A percentile compares a stretch with the other conserved stretches of the same genome.
Evolutionary conservation across 30 jellyfish, hydroid and myxozoan species (phyloP).

Genomic region (Sanderia malayensis): DNA sequence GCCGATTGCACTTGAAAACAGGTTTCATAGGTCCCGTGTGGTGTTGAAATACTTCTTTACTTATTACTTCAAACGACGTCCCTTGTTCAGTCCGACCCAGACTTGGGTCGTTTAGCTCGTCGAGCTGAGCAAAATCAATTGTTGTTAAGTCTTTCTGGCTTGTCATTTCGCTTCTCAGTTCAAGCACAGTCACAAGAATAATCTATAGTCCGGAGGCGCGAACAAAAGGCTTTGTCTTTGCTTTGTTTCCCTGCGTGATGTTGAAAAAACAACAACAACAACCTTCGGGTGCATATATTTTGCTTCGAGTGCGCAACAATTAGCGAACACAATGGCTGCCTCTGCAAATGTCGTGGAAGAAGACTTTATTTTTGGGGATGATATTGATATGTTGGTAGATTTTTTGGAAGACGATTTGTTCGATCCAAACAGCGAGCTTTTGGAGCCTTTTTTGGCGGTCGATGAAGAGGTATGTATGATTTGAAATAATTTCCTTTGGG

Average conservation of each 20-base stretch:
- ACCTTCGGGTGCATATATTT: not conserved
- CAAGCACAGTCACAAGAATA: too few species aligned
- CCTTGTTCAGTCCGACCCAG: too few species aligned
- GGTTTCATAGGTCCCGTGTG: too few species aligned
- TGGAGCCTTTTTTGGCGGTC: not conserved
- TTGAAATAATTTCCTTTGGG: not conserved
- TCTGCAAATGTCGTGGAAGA: not conserved
- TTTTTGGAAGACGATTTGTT: conserved; percentile 1
- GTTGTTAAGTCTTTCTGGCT: too few species aligned
- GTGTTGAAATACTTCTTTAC: too few species aligned
- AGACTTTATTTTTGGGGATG: conserved; percentile 1
- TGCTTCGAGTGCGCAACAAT: conserved; percentile 2
- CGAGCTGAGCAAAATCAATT: too few species aligned
- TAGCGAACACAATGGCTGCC: conserved; percentile 1
- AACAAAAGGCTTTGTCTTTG: conserved; percentile 10
- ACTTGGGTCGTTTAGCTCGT: too few species aligned
- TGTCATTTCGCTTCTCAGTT: too few species aligned
- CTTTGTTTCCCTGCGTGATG: conserved; percentile 9
- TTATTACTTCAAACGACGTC: too few species aligned
- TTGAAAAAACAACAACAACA: not conserved
- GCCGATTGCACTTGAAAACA: too few species aligned
- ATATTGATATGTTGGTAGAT: conserved; percentile 1
- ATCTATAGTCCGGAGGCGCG: conserved; percentile 13
- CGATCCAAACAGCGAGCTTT: not conserved
- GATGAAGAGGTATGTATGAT: conserved; percentile 2